Evolutionary conservation across 2,888 invertebrate genomes (phyloP).

Genomic region (Gastracanthus pulcherrimus): DNA sequence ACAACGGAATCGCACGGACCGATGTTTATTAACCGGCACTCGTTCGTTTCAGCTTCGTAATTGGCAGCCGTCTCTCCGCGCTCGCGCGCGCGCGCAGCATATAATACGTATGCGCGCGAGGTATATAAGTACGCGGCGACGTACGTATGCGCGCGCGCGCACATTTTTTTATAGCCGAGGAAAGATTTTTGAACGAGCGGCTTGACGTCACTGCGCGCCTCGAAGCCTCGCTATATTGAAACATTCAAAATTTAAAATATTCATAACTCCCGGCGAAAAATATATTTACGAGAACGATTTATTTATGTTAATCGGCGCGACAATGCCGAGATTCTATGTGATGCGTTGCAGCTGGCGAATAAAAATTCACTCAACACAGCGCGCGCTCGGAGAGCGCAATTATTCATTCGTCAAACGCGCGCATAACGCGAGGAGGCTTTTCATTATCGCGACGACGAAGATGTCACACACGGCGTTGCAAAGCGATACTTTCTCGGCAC

Average conservation of each 20-base stretch:
- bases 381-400: too few relatives aligned
- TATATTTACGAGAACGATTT: too few relatives aligned
- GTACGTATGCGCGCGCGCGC: not conserved
- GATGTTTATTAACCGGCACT: slow-evolving; percentile 56
- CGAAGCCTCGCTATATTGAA: too few relatives aligned
- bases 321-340: too few relatives aligned
- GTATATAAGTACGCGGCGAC: not conserved
- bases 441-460: not conserved
- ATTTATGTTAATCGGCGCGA: too few relatives aligned
- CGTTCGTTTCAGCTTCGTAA: slow-evolving; percentile 43
- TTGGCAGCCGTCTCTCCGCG: slow-evolving; percentile 44
- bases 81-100: not conserved
- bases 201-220: too few relatives aligned
- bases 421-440: too few relatives aligned
- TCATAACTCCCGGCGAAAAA: too few relatives aligned
- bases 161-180: not conserved
- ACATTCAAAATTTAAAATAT: too few relatives aligned
- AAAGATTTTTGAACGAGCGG: slow-evolving; percentile 15
- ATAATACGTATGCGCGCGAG: not conserved
- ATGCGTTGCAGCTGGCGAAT: too few relatives aligned
- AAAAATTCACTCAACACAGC: too few relatives aligned
- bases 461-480: not conserved
- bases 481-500: slow-evolving; percentile 2
- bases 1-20: slow-evolving; percentile 6
- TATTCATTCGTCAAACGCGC: too few relatives aligned